Evolutionary conservation across 2,113 vertebrate genomes (phyloP).

Genomic region (Apaloderma vittatum): DNA sequence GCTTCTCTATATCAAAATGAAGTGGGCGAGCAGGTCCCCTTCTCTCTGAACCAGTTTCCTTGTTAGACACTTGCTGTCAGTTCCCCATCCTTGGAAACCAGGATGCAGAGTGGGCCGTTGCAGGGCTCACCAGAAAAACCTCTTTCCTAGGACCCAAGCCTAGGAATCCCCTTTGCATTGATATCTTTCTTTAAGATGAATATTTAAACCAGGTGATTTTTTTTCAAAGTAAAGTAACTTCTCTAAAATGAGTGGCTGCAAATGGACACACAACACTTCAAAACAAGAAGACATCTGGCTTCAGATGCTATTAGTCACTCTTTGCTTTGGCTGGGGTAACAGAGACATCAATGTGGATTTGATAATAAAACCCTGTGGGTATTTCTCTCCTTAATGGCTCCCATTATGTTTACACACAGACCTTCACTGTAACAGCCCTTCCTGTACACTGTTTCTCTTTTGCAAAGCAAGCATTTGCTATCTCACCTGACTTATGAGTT

Average conservation of each 20-base stretch:
- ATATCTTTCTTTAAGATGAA: background rate
- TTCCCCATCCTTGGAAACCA: background rate
- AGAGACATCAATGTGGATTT: background rate
- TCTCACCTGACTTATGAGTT: background rate
- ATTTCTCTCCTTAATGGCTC: background rate
- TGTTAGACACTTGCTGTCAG: background rate
- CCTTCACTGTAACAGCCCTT: background rate
- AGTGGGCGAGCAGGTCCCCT: background rate
- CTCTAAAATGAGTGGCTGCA: background rate
- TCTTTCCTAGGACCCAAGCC: background rate
- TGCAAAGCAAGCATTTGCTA: background rate
- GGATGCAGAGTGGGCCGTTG: background rate
- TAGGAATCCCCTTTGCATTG: background rate
- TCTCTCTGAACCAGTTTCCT: background rate
- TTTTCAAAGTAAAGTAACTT: background rate
- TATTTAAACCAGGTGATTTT: background rate
- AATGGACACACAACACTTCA: background rate
- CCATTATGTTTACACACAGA: background rate
- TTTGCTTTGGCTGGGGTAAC: background rate
- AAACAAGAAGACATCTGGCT: background rate
- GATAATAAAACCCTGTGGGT: background rate
- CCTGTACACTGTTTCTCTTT: background rate
- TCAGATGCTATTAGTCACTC: background rate
- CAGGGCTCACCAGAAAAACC: background rate
- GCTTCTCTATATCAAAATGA: background rate